phyloP scores from a whole-genome alignment of 2,888 invertebrate genomes.

The Pherbina coryleti region DNA sequence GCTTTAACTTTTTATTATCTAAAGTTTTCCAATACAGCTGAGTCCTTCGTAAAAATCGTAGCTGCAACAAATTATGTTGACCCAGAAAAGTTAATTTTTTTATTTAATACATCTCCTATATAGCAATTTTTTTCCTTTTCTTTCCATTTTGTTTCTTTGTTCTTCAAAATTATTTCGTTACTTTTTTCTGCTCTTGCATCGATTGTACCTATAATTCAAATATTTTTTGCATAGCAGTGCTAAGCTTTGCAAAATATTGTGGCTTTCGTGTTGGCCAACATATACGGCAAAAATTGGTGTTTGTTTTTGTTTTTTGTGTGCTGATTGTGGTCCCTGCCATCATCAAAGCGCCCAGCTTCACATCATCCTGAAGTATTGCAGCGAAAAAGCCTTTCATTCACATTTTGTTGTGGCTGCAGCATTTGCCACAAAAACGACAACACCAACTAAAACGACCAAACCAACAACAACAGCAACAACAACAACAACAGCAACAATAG shows the following conservation, averaged over 20 bases:
- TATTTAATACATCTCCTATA: neutral
- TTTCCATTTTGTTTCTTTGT: neutral
- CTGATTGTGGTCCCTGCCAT: neutral
- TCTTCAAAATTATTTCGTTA: neutral
- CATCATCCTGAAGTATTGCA: neutral
- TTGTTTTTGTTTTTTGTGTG: neutral
- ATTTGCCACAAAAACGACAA: neutral
- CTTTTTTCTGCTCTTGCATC: neutral
- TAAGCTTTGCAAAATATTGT: neutral
- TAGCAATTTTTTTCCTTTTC: neutral
- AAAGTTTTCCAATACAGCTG: too few relatives aligned
- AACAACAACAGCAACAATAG: neutral
- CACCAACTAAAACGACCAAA: too few relatives aligned
- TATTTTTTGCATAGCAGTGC: too few relatives aligned
- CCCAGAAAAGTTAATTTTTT: neutral
- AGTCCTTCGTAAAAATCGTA: too few relatives aligned
- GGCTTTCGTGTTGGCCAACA: neutral
- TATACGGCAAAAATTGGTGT: neutral
- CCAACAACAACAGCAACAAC: neutral
- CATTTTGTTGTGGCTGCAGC: conserved; percentile 9
- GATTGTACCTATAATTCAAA: too few relatives aligned
- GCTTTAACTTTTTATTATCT: too few relatives aligned
- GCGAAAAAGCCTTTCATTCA: conserved; percentile 5
- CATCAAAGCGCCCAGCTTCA: neutral
- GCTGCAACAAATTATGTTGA: neutral